Conservation (phyloP, 92 coral and sea anemone genomes). For the Zoanthus sansibaricus region DNA sequence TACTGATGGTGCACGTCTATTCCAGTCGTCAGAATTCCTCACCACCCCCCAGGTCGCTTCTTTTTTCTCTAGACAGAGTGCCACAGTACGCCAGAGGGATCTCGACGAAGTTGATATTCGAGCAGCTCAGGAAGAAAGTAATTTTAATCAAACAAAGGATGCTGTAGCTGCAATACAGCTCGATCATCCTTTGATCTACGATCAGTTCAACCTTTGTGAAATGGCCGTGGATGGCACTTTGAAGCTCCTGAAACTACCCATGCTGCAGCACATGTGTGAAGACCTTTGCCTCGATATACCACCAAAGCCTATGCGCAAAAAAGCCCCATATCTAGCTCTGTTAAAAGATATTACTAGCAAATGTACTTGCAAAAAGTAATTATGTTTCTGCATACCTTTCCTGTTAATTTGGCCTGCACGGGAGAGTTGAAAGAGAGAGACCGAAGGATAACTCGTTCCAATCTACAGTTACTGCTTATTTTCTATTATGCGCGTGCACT, state of each 20-base stretch:
- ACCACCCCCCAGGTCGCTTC: conserved; percentile 26
- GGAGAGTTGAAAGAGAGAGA: neutral
- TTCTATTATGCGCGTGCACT: neutral
- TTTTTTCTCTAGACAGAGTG: conserved; percentile 49
- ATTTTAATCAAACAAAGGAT: conserved; percentile 45
- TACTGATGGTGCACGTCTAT: conserved; percentile 50
- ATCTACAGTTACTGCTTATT: no score
- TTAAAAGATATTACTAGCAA: conserved; percentile 50
- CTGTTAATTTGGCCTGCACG: conserved; percentile 6
- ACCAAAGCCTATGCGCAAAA: conserved; percentile 45
- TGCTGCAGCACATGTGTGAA: conserved; percentile 57
- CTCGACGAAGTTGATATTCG: conserved; percentile 42
- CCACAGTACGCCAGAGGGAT: conserved; percentile 27
- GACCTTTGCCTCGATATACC: conserved; percentile 61
- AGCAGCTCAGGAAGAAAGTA: conserved; percentile 62
- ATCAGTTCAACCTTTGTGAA: conserved; percentile 64
- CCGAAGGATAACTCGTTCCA: conserved; percentile 14
- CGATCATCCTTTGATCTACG: conserved; percentile 66
- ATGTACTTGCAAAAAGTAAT: conserved; percentile 52
- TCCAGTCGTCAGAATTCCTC: conserved; percentile 46
- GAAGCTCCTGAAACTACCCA: conserved; percentile 28
- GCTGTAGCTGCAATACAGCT: conserved; percentile 28
- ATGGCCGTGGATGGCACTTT: conserved; percentile 47
- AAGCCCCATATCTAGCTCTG: conserved; percentile 62
- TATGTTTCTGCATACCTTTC: conserved; percentile 27